Evolutionary conservation across 2,888 invertebrate genomes (phyloP), one percentile per base, ranked within the genome.

Genomic region (Acrobasis suavella): DNA sequence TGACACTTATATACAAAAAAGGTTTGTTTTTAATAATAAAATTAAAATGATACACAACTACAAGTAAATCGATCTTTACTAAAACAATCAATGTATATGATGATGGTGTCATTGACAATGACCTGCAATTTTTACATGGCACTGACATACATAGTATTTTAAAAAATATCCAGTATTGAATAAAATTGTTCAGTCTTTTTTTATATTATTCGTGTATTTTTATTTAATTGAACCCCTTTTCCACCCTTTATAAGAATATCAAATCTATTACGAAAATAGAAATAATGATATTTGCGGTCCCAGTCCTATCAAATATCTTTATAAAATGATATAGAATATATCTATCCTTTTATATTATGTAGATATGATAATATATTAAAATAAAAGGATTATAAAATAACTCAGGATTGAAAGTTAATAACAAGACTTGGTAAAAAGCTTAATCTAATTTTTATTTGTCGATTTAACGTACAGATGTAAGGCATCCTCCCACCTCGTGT

Each of bases 401-500:
- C n/a, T n/a, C n/a, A n/a, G 51, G 39, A 16, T 52, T 60, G 60
- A 17, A n/a, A 14, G 38, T 17, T 73, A 81, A 83, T 81, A 81
- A 86, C 68, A 87, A 86, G 64, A 78, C 83, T 63, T 67, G 65
- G 70, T 85, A 82, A 87, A 91, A 92, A 91, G 92, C 91, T 92
- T 92, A 92, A 74, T 84, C 89, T 90, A 90, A 73, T 77, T 81
- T 90, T 92, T 92, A 92, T 91, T 92, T 92, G 92, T 92, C 92
- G 89, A 88, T 89, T 91, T 85, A 89, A 91, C 87, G 81, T 91
- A 91, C 89, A 87, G 80, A 89, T 86, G 83, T 91, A 91, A 91
- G 91, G 91, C 91, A 90, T 88, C 81, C 82, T 87, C 81, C 85
- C 84, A 82, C 80, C 86, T 83, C 85, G 76, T 77, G 77, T 80